Conservation (phyloP, 2,113 vertebrate species). For the Corythoichthys intestinalis region DNA sequence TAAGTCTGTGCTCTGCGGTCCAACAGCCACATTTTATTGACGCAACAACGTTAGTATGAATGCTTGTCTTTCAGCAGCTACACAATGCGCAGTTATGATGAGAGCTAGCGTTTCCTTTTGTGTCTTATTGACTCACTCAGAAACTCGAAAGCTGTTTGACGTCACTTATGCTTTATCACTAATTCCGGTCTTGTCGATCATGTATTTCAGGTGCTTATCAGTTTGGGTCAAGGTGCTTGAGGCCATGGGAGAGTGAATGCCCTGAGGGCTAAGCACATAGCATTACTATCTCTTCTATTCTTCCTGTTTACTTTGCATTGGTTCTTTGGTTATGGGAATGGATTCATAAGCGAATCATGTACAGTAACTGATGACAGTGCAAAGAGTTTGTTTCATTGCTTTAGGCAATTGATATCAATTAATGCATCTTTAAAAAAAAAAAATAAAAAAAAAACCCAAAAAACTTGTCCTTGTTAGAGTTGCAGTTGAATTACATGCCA, state of each 20-base stretch:
- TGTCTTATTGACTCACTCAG: slow-evolving; percentile 1
- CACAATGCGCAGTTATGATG: slow-evolving; percentile 4
- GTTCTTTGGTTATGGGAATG: slow-evolving; percentile 1
- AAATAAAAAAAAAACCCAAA: no score
- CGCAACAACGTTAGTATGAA: no score
- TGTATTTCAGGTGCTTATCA: slow-evolving; percentile 47
- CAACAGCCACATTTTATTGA: not conserved
- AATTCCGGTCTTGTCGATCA: slow-evolving; percentile 13
- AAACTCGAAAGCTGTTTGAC: slow-evolving; percentile 12
- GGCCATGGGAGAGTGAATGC: slow-evolving; percentile 58
- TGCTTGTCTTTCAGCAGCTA: not conserved
- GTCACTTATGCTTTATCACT: slow-evolving; percentile 6
- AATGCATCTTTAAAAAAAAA: no score
- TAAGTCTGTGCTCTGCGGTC: not conserved
- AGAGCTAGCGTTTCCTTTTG: not conserved
- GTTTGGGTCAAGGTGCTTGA: slow-evolving; percentile 41
- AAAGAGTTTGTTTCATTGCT: no score
- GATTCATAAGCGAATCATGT: slow-evolving; percentile 8
- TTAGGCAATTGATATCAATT: no score
- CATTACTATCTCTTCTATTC: slow-evolving; percentile 40
- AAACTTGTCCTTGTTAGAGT: no score
- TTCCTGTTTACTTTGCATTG: slow-evolving; percentile 60
- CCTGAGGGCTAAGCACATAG: slow-evolving; percentile 40
- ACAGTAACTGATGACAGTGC: not conserved
- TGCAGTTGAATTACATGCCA: no score